Conservation (phyloP, 1,140 invertebrate genomes). For the Cheumatopsyche charites region DNA sequence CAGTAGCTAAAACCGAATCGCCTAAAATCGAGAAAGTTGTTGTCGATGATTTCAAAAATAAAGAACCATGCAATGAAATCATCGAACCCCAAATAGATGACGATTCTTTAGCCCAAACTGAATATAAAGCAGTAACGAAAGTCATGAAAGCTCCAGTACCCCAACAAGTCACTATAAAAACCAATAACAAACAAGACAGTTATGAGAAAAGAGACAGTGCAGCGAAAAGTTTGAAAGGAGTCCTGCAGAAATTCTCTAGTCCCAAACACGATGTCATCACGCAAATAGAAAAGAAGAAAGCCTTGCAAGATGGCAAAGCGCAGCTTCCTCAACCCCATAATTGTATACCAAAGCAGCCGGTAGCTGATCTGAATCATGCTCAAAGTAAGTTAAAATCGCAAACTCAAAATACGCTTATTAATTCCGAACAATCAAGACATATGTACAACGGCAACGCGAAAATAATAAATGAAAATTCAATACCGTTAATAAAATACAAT, state of each 20-base stretch:
- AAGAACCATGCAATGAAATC: neutral
- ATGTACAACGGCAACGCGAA: constrained; percentile 1
- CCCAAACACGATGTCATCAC: constrained; percentile 53
- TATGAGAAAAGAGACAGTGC: constrained; percentile 58
- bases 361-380: neutral
- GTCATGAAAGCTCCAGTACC: constrained; percentile 70
- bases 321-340: neutral
- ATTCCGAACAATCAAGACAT: neutral
- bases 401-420: constrained; percentile 3
- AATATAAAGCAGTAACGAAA: constrained; percentile 65
- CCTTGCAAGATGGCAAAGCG: constrained; percentile 34
- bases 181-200: constrained; percentile 59
- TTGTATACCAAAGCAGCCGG: neutral
- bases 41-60: too few species aligned
- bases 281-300: constrained; percentile 53
- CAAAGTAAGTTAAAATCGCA: constrained; percentile 19
- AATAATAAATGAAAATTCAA: neutral
- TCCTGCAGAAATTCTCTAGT: constrained; percentile 57
- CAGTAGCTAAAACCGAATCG: neutral
- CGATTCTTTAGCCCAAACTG: constrained; percentile 53
- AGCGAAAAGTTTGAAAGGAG: constrained; percentile 60
- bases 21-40: neutral
- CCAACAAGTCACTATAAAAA: constrained; percentile 65
- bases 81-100: neutral
- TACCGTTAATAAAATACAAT: constrained; percentile 44